Evolutionary conservation across 1,140 invertebrate genomes (phyloP), one percentile per base, ranked within the genome.

Genomic region (Orussus abietinus): DNA sequence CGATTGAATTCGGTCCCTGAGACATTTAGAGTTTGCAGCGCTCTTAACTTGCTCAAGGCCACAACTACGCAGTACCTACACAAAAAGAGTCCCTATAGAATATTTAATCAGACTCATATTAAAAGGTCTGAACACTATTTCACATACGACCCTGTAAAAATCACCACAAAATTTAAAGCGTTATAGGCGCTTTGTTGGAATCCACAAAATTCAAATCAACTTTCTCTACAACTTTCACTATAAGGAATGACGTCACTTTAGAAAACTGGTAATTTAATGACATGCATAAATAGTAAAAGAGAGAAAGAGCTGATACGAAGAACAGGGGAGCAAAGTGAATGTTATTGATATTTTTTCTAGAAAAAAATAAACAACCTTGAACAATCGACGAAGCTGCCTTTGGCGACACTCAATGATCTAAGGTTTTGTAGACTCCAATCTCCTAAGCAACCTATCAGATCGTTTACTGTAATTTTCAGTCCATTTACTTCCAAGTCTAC

Each of bases 351-450:
- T 36, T 35, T 42, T 14, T n/a, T 29, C 11, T 38, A 34, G 21
- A 45, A 22, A 34, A 18, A 32, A 48, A 30, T 55, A 63, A n/a
- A n/a, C n/a, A n/a, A 76, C 66, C 74, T 69, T 41, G 72, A 71
- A 51, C 72, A 72, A 55, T 79, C 77, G 44, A 75, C 73, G 59
- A 85, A 85, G 36, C 78, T 79, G 57, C 82, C 83, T 57, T 77
- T 76, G 29, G 80, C 76, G 32, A 88, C 79, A 67, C 82, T 85
- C 18, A 87, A 66, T 10, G 75, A 75, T 31, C 77, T 69, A 35
- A 89, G 67, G 69, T 87, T 85, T 31, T 79, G 72, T 35, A 84
- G 54, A 28, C 82, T 85, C 84, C 84, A 87, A 49, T 86, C 82
- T 37, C 81, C 79, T 30, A 88, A 74, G 67, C 83, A 86, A 39